Evolutionary conservation across 2,888 invertebrate genomes (phyloP), one percentile per base, ranked within the genome.

Genomic region (Punctoribates punctum): DNA sequence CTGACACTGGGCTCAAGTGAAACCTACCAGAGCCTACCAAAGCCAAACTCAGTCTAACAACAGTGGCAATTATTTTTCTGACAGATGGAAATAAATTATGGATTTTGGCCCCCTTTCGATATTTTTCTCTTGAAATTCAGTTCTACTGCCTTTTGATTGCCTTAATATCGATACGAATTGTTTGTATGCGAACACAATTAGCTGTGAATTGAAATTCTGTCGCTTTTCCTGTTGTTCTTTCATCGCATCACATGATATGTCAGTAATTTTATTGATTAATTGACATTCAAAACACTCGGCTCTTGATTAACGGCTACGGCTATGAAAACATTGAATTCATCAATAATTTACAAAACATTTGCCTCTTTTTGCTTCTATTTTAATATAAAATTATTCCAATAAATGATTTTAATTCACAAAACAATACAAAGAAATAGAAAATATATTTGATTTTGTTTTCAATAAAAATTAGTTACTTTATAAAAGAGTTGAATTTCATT

Each of bases 41-140:
- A 42, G 25, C 70, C 34, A 34, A 34, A 34, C 34, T 6, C 8
- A 34, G 5, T 34, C 34, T 70, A 70, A 70, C 70, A 70, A 70
- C 70, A 23, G 70, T 70, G 70, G 70, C 70, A 70, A 70, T 70
- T 70, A 70, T 70, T 70, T 70, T 70, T 46, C 46, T 70, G 70
- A 70, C 70, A 70, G 70, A 70, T 70, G 70, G 70, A 70, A 42
- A 70, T 70, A 70, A 70, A 70, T 70, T 70, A 70, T 70, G 70
- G 70, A 70, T 70, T 46, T 70, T 20, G 20, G 38, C 4, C 70
- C 70, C 70, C 46, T 23, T 70, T 70, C 46, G 38, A 65, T 70
- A 17, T 42, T 34, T 34, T 65, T 23, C 11, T 20, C 5, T 62
- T 62, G 6, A 5, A 25, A 70, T 23, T 9, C 1, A 34, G 5